Base-by-base conservation (phyloP, 1,140 invertebrate genomes). In the Dendrolimus punctatus region DNA sequence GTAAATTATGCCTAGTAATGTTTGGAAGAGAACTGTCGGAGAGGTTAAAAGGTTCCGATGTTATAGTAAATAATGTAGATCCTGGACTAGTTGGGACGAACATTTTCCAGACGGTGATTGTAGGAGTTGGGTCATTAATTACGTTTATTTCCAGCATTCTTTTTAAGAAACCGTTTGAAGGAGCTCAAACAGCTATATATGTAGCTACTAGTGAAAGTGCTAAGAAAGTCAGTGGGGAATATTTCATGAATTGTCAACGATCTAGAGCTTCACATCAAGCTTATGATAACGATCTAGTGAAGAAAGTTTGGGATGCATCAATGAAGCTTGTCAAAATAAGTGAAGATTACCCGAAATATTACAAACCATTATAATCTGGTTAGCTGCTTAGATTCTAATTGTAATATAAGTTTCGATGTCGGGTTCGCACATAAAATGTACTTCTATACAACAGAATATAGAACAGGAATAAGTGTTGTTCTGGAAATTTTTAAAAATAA, bases 1-100 rank as follows among this genome's bases (percentile, higher is more conserved):
- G 91, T 63, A 95, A 95, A 84, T 64, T 94, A 42, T 92, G 91
- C 44, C 90, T 94, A 50, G 75, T 93, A 10, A 70, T 94, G 6
- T 94, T 94, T 66, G 88, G 91, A 0, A 80, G 73, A 36, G 90
- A 93, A 71, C 72, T 95, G n/a, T 78, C 89, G 2, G 82, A 77
- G 46, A 83, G 78, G 62, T 68, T 94, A 37, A 75, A 90, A 80
- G 51, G 45, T 40, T 79, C 59, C 0, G 87, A 88, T n/a, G 87
- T 92, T 6, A 88, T 87, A 2, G 75, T 87, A 0, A 91, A 91
- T 58, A 67, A 85, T 4, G 68, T 91, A 4, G 90, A 92, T 60
- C 91, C 91, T 6, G 91, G 91, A 5, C 71, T 88, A 4, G 88
- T 91, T 4, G 81, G 86, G 7, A 93, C 92, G 0, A 88, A 90